Evolutionary conservation across 1,140 invertebrate genomes (phyloP).

Genomic region (Myzus persicae): DNA sequence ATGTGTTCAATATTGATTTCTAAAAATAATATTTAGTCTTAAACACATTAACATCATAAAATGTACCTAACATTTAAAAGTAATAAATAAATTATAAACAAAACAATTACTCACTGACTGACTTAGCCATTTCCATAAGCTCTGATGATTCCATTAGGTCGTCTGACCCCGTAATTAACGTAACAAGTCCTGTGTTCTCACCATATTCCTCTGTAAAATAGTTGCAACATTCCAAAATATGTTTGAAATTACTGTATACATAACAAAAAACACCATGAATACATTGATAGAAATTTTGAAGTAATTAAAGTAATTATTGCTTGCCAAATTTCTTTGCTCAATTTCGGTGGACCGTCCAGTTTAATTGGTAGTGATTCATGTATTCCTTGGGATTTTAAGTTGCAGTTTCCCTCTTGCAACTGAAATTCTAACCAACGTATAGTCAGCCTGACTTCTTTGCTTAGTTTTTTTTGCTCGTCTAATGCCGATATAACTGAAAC

Average conservation of each 20-base stretch:
- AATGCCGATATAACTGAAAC: conserved; percentile 82
- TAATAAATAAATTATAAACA: not conserved
- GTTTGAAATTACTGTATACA: conserved; percentile 69
- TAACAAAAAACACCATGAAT: conserved; percentile 60
- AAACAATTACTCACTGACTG: conserved; percentile 32
- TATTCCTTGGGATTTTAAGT: conserved; percentile 79
- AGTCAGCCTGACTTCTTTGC: conserved; percentile 80
- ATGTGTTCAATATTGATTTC: conserved; percentile 52
- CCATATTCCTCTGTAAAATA: conserved; percentile 62
- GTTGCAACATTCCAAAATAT: conserved; percentile 76
- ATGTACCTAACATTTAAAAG: not conserved
- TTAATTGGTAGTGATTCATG: conserved; percentile 76
- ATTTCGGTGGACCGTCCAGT: not conserved
- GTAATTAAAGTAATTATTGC: not conserved
- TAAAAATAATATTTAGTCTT: not conserved
- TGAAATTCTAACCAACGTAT: conserved; percentile 91
- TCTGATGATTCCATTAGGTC: conserved; percentile 24
- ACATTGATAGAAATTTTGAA: not conserved
- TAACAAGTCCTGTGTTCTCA: conserved; percentile 36
- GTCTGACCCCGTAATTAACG: conserved; percentile 44
- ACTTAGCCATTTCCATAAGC: conserved; percentile 47
- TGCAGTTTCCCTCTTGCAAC: conserved; percentile 83
- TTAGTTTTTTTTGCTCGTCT: conserved; percentile 82
- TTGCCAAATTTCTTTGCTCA: conserved; percentile 55
- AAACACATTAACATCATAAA: not conserved